phyloP scores from a whole-genome alignment of 2,797 vertebrate species.

The Poecilia wingei region DNA sequence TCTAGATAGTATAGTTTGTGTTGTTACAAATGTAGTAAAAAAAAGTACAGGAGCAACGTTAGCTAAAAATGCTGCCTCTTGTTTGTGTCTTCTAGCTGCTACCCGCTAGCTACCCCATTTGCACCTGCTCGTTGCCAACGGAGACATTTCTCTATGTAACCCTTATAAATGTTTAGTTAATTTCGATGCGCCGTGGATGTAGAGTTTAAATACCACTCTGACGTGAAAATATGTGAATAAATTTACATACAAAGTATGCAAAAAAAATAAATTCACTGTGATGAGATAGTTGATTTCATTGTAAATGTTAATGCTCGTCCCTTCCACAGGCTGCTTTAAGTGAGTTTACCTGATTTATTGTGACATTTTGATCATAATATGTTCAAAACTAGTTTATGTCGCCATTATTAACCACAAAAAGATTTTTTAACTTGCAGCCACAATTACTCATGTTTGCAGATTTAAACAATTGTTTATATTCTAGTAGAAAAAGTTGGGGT shows the following conservation, averaged over 20 bases:
- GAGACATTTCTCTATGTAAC: not conserved
- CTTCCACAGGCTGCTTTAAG: not conserved
- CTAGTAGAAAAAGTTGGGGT: not conserved
- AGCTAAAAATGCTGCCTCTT: slow-evolving; percentile 34
- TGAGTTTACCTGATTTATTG: not conserved
- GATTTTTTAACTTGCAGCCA: not conserved
- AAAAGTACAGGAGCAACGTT: slow-evolving; percentile 14
- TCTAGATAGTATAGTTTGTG: slow-evolving; percentile 16
- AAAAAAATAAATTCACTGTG: not conserved
- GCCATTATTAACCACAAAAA: not conserved
- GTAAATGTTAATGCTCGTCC: not conserved
- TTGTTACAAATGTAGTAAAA: slow-evolving; percentile 18
- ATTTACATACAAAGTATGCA: too few species aligned
- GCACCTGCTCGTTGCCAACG: slow-evolving; percentile 15
- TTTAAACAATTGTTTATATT: not conserved
- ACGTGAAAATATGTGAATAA: not conserved
- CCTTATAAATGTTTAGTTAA: too few species aligned
- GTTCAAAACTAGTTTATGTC: not conserved
- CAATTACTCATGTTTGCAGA: not conserved
- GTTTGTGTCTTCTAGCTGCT: slow-evolving; percentile 16
- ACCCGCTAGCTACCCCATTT: slow-evolving; percentile 30
- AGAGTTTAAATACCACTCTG: not conserved
- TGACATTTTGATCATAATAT: not conserved
- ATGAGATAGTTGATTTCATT: not conserved
- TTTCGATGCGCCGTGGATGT: not conserved